phyloP scores from a whole-genome alignment of 1,140 invertebrate genomes.

The Leptoteleia sp. region DNA sequence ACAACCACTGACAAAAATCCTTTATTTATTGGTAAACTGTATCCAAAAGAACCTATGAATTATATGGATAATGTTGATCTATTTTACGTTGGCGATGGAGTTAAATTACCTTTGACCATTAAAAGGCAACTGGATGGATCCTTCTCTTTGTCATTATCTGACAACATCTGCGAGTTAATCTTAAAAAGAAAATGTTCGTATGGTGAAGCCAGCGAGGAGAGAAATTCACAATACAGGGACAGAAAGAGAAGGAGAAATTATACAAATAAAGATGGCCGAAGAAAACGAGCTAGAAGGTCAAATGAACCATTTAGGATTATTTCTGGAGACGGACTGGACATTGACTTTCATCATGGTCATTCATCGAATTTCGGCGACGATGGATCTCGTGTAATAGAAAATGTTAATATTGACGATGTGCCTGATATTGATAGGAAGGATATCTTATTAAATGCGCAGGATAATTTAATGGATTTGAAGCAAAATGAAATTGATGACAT shows the following conservation, averaged over 20 bases:
- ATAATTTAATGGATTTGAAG: conserved; percentile 50
- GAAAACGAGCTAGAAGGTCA: conserved; percentile 43
- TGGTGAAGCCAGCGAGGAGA: conserved; percentile 41
- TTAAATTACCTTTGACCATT: conserved; percentile 73
- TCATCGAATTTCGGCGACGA: not conserved
- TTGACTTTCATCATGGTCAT: conserved; percentile 15
- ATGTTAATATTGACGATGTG: conserved; percentile 49
- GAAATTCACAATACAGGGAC: conserved; percentile 3
- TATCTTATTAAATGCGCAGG: conserved; percentile 59
- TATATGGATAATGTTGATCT: conserved; percentile 55
- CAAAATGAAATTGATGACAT: conserved; percentile 41
- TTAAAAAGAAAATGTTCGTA: conserved; percentile 72
- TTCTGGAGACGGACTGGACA: conserved; percentile 25
- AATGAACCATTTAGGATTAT: conserved; percentile 34
- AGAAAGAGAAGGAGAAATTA: not conserved
- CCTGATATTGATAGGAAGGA: conserved; percentile 49
- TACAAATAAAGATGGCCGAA: conserved; percentile 9
- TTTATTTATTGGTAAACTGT: conserved; percentile 62
- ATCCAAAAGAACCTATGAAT: conserved; percentile 26
- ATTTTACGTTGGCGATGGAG: conserved; percentile 73
- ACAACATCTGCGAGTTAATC: conserved; percentile 69
- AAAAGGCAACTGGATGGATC: conserved; percentile 71
- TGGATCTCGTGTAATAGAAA: conserved; percentile 2
- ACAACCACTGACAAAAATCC: conserved; percentile 23
- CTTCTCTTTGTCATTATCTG: conserved; percentile 70